Evolutionary conservation across 2,888 invertebrate genomes (phyloP), one percentile per base, ranked within the genome.

Genomic region (Aporophyla lueneburgensis): DNA sequence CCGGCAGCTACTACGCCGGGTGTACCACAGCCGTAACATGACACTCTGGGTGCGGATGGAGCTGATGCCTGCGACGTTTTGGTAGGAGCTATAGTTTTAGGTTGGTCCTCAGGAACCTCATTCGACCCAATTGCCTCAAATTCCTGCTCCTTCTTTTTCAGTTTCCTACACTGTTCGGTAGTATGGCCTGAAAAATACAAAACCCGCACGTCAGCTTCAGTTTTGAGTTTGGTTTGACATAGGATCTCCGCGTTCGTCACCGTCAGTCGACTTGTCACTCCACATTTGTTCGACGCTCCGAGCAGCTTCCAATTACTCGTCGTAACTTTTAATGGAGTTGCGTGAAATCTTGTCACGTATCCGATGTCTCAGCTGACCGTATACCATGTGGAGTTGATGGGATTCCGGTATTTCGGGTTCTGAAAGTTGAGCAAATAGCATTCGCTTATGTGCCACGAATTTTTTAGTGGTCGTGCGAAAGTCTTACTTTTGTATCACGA

Each of bases 371-470:
- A 24, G 56, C 6, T 12, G 24, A 24, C 14, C 56, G 24, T 74
- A 78, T 5, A 67, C 16, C 67, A 78, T 67, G 9, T 72, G 63
- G 0, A 81, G 19, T 16, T 79, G 75, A n/a, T 79, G 72, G 9
- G 72, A 49, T 63, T 75, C 75, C 3, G 75, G 58, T 9, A 69
- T 58, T 33, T 51, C 59, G 0, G 77, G 66, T 40, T 61, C 49
- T 2, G 77, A 74, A 59, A 80, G 46, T 21, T 40, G 27, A 19
- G 69, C 21, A 19, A 70, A 65, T 0, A 75, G 58, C 69, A 69
- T 63, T 21, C 58, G n/a, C 27, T 75, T 75, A 51, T 70, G 27
- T 40, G 74, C 62, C 2, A 74, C 10, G 53, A 69, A 69, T 2
- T 24, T 62, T 62, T 74, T 63, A 12, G 69, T 69, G 7, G 61